Percentiles rank a stretch among this genome's conserved stretches.
Conservation (phyloP, 2,797 vertebrate species). For the Spheniscus humboldti region DNA sequence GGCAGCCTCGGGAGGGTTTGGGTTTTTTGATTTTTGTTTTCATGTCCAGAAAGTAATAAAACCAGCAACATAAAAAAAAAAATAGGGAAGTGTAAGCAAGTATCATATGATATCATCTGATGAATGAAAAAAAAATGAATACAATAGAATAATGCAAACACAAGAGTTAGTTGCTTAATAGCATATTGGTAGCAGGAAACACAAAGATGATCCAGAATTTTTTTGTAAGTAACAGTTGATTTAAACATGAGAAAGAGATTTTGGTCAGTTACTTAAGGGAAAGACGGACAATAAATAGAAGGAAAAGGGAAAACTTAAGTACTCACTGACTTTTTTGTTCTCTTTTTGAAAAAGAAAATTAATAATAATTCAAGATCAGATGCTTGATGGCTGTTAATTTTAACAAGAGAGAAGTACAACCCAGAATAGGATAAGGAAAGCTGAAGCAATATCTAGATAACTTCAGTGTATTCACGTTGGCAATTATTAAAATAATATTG, state of each 20-base stretch:
- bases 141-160: neutral
- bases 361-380: neutral
- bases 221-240: neutral
- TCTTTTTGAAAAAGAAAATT: neutral
- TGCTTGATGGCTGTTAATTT: neutral
- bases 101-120: neutral
- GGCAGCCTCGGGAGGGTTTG: neutral
- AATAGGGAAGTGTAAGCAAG: neutral
- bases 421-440: neutral
- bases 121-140: neutral
- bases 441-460: neutral
- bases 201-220: neutral
- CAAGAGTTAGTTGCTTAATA: neutral
- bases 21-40: neutral
- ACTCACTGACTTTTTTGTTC: neutral
- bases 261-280: neutral
- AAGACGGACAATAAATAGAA: neutral
- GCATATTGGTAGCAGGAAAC: neutral
- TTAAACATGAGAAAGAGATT: neutral
- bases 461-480: neutral
- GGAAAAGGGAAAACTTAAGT: neutral
- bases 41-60: neutral
- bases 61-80: neutral
- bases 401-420: neutral
- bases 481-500: neutral